Evolutionary conservation across 2,888 invertebrate genomes (phyloP), one percentile per base, ranked within the genome.

Genomic region (Xylophagus ater): DNA sequence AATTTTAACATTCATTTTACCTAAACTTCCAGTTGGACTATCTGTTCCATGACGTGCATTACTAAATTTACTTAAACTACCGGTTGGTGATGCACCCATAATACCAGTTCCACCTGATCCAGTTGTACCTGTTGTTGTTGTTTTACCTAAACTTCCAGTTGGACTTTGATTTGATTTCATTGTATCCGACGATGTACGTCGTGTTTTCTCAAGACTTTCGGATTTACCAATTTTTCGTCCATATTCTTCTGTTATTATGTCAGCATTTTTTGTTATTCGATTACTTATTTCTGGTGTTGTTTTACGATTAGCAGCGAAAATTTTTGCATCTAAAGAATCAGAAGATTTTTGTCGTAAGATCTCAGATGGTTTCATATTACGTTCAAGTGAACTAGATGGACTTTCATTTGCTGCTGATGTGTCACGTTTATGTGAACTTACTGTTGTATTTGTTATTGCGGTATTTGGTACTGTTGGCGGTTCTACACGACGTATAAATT

Each of bases 401-500:
- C 61, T 62, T 14, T 62, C 62, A 33, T 47, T 48, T 35, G 47
- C 45, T 37, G 54, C 54, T n/a, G 55, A 53, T 2, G 50, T 37
- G 40, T 62, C 64, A 35, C 59, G 56, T 51, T 62, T 62, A n/a
- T n/a, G n/a, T 18, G 65, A 60, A 19, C 60, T 28, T 13, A 26
- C 21, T 12, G 24, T 19, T 13, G 34, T 25, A 14, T 12, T 6
- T 5, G 13, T 7, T 9, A n/a, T 18, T 14, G 25, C 3, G 3
- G 24, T 5, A 42, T 49, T 52, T 33, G 65, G 66, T 34, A 68
- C 61, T 38, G 70, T 58, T 13, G 71, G 72, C 19, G 72, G 67
- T 51, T 75, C 76, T 13, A 76, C 75, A 33, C 73, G 73, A 31
- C 74, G 66, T 56, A 75, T 72, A 56, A 71, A 70, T 66, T 76